Evolutionary conservation across 2,797 vertebrate species (phyloP), one percentile per base, ranked within the genome.

Genomic region (Siniperca obscura): DNA sequence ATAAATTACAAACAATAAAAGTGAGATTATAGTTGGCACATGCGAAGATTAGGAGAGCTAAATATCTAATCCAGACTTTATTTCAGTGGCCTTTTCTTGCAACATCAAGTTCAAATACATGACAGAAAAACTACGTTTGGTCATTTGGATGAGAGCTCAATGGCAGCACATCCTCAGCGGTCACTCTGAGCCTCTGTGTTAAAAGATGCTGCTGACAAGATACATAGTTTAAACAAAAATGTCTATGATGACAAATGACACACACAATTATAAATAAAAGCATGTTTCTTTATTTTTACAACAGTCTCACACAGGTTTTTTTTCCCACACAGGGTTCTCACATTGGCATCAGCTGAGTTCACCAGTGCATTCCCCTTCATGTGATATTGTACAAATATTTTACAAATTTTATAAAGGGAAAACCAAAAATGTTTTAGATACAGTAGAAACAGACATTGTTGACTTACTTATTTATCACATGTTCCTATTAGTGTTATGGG

Each of bases 201-300:
- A 12, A n/a, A 38, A 5, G 5, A 25, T 19, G n/a, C 52, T 68
- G 30, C 12, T 69, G 61, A 17, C 12, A 68, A 53, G 19, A 60
- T 14, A 57, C 2, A 42, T 0, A 42, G 7, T 60, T 42, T 19
- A 13, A 8, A 27, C 30, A 52, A 38, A 50, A 56, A 38, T 60
- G 25, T 25, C 13, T 4, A 27, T 21, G n/a, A 69, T 4, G 19
- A 67, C 22, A 52, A 12, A 8, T 46, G 22, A 75, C 30, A 36
- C 30, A 57, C 7, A 38, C 3, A 56, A 55, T 10, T 4, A 56
- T 34, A 7, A 61, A 22, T n/a, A 42, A 38, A 36, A 34, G 0
- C 10, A 44, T 17, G n/a, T 70, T 74, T 57, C 2, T 77, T 70
- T 59, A 27, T 80, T 78, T 22, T 36, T 25, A 46, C 19, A 5